Evolutionary conservation across 1,140 invertebrate species (phyloP).

Genomic region (Achatina immaculata): DNA sequence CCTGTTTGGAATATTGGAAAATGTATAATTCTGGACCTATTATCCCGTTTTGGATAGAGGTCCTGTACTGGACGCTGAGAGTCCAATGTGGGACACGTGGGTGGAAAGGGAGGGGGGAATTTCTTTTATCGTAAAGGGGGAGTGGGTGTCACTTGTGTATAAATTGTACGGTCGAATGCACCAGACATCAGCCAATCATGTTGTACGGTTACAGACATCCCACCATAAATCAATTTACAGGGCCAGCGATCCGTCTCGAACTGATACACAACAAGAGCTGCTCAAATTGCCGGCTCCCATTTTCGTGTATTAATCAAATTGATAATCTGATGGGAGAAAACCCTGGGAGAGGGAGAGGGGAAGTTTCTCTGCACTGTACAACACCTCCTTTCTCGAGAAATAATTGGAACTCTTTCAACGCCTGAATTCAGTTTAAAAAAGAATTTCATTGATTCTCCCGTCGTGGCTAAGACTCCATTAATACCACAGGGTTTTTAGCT

Average conservation of each 20-base stretch:
- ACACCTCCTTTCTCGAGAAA: neutral
- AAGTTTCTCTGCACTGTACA: neutral
- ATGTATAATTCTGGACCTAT: no score
- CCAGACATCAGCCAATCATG: no score
- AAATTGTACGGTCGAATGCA: no score
- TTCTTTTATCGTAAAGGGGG: no score
- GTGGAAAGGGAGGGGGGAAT: no score
- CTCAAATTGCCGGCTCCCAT: neutral
- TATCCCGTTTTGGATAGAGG: no score
- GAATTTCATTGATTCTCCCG: neutral
- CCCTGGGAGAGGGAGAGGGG: no score
- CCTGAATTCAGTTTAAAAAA: neutral
- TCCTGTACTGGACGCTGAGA: no score
- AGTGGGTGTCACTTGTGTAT: no score
- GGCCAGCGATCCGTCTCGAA: neutral
- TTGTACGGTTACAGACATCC: no score
- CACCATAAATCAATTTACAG: neutral
- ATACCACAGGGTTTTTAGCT: neutral
- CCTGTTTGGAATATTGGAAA: no score
- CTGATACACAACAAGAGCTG: neutral
- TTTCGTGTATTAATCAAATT: neutral
- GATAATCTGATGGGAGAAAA: neutral
- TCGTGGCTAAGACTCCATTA: neutral
- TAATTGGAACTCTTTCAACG: conserved; percentile 14
- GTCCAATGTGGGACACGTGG: no score